Evolutionary conservation across 1,140 invertebrate genomes (phyloP).

Genomic region (Heliothis virescens): DNA sequence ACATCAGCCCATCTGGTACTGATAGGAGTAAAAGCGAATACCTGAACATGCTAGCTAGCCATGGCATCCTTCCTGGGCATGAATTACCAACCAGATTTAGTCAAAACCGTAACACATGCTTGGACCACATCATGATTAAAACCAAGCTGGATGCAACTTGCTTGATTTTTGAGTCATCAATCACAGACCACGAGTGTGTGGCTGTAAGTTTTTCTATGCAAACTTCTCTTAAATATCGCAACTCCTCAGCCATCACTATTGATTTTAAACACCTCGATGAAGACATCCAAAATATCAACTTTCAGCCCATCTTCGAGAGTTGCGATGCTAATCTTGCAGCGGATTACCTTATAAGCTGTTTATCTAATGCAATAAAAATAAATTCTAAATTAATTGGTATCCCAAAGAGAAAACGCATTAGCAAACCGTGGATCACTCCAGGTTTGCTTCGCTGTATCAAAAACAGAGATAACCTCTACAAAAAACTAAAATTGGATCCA

Average conservation of each 20-base stretch:
- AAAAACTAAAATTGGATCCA: constrained; percentile 19
- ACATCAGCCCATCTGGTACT: no score
- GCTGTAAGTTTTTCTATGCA: background rate
- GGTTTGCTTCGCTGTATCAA: constrained; percentile 6
- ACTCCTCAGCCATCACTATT: background rate
- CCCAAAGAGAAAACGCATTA: background rate
- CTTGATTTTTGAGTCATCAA: background rate
- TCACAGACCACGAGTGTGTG: constrained; percentile 6
- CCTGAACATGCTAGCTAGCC: no score
- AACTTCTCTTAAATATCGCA: background rate
- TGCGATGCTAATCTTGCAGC: background rate
- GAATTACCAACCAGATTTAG: no score
- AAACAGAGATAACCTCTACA: constrained; percentile 40
- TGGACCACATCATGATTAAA: background rate
- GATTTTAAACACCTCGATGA: constrained; percentile 10
- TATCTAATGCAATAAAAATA: constrained; percentile 1
- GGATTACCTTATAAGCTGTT: background rate
- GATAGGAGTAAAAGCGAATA: no score
- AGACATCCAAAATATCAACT: background rate
- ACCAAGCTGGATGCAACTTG: background rate
- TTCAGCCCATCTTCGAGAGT: background rate
- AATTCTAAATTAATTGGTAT: background rate
- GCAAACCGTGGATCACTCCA: constrained; percentile 3
- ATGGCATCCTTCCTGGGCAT: no score
- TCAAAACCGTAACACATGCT: no score